A percentile compares a stretch with the other conserved stretches of the same genome.
phyloP scores from a whole-genome alignment of 2,888 invertebrate species.

The Tethea ocularis region DNA sequence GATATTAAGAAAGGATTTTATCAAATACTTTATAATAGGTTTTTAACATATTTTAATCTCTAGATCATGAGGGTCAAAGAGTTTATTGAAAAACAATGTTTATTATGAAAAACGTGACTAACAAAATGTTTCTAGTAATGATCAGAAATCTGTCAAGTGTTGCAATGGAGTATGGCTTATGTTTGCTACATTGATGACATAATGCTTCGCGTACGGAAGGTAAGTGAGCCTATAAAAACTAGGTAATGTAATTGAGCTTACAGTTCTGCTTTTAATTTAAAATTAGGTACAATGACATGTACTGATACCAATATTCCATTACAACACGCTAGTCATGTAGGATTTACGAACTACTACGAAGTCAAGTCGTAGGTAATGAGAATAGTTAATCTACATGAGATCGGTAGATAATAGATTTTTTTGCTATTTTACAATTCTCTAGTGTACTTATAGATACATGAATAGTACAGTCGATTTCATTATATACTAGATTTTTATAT shows the following conservation, averaged over 20 bases:
- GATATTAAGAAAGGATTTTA: slow-evolving; percentile 16
- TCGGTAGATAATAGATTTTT: slow-evolving; percentile 58
- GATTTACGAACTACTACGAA: slow-evolving; percentile 48
- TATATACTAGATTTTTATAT: slow-evolving; percentile 58
- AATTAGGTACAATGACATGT: slow-evolving; percentile 39
- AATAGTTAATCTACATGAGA: slow-evolving; percentile 53
- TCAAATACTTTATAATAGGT: slow-evolving; percentile 9
- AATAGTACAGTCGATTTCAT: slow-evolving; percentile 46
- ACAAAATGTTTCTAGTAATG: slow-evolving; percentile 54
- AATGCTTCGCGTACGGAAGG: slow-evolving; percentile 64
- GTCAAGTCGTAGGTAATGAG: slow-evolving; percentile 46
- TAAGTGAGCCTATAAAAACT: slow-evolving; percentile 64
- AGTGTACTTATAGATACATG: slow-evolving; percentile 51
- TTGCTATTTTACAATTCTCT: slow-evolving; percentile 47
- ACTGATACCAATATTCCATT: slow-evolving; percentile 75
- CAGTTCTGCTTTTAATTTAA: slow-evolving; percentile 52
- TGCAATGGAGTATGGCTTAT: slow-evolving; percentile 82
- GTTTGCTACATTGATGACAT: slow-evolving; percentile 64
- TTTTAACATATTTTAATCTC: no score
- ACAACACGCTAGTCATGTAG: slow-evolving; percentile 72
- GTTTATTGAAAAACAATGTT: not conserved
- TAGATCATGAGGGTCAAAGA: no score
- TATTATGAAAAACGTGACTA: slow-evolving; percentile 9
- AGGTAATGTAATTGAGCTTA: slow-evolving; percentile 47
- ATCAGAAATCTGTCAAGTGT: slow-evolving; percentile 67